A percentile compares a stretch with the other conserved stretches of the same genome.
These are phyloP conservation scores for Turdus rufiventris DNA, from an alignment of 2,113 vertebrate species.

Conservation along the genomic window DNA sequence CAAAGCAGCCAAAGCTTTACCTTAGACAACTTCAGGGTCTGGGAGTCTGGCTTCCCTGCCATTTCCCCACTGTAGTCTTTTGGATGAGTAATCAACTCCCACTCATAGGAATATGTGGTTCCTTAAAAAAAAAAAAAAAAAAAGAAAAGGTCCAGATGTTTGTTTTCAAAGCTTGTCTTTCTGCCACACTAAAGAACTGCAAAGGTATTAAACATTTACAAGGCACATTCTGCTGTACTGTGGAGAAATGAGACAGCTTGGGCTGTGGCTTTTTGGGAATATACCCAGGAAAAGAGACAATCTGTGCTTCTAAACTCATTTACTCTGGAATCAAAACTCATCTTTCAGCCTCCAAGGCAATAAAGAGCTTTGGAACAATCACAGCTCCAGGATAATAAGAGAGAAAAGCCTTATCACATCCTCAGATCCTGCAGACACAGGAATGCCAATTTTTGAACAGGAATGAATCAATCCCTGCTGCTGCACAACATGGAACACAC, in stretches of 20 bases:
- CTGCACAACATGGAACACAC: background rate
- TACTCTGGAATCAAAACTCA: background rate
- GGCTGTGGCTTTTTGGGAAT: slow-evolving; percentile 14
- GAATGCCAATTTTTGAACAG: background rate
- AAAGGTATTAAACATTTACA: slow-evolving; percentile 49
- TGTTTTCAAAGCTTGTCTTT: background rate
- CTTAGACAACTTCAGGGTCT: slow-evolving; percentile 88
- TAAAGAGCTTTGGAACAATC: slow-evolving; percentile 9
- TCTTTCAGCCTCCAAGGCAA: slow-evolving; percentile 1
- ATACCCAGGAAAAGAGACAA: slow-evolving; percentile 33
- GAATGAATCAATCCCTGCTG: background rate
- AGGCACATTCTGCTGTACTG: slow-evolving; percentile 8
- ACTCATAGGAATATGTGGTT: slow-evolving; percentile 85
- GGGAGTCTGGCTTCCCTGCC: slow-evolving; percentile 83
- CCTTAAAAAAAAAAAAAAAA: slow-evolving; percentile 68
- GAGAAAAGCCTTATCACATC: background rate
- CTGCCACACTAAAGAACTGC: background rate
- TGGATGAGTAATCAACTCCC: slow-evolving; percentile 91
- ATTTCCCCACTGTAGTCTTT: slow-evolving; percentile 92
- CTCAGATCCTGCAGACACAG: background rate
- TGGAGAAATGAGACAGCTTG: slow-evolving; percentile 4
- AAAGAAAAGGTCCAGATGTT: slow-evolving; percentile 36
- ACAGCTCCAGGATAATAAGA: background rate
- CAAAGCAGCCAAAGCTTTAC: slow-evolving; percentile 56
- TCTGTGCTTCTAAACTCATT: slow-evolving; percentile 23